phyloP scores from a whole-genome alignment of 2,888 invertebrate species.

The Acanthosepion lycidas region DNA sequence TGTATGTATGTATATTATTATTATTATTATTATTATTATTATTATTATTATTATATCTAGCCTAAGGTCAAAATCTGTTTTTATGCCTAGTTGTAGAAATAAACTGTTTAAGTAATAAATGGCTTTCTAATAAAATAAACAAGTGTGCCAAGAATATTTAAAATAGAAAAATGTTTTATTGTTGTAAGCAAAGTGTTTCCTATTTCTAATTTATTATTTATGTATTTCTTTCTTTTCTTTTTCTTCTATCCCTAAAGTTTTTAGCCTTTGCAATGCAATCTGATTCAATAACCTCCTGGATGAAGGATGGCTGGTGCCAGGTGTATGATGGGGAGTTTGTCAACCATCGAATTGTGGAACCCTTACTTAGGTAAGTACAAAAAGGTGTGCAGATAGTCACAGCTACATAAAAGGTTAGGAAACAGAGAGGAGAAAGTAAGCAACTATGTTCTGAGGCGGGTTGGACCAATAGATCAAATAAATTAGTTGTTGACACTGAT shows the following conservation, averaged over 20 bases:
- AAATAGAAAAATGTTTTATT: no score
- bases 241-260: neutral
- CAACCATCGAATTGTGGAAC: neutral
- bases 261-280: neutral
- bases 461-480: neutral
- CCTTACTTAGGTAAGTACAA: neutral
- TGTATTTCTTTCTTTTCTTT: neutral
- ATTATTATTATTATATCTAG: no score
- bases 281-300: slow-evolving; percentile 62
- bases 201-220: neutral
- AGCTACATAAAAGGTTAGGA: neutral
- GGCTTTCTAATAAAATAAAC: no score
- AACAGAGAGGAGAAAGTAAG: neutral
- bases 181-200: no score
- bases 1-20: no score
- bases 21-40: no score
- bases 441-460: rapidly evolving
- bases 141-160: no score
- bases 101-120: no score
- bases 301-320: slow-evolving; percentile 72
- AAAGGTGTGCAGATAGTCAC: neutral
- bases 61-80: no score
- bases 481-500: neutral
- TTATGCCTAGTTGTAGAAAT: no score
- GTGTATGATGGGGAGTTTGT: slow-evolving; percentile 72